Percentiles rank a stretch among this genome's conserved stretches.
phyloP scores from a whole-genome alignment of 2,888 invertebrate genomes.

The Sarcophaga subvicina region DNA sequence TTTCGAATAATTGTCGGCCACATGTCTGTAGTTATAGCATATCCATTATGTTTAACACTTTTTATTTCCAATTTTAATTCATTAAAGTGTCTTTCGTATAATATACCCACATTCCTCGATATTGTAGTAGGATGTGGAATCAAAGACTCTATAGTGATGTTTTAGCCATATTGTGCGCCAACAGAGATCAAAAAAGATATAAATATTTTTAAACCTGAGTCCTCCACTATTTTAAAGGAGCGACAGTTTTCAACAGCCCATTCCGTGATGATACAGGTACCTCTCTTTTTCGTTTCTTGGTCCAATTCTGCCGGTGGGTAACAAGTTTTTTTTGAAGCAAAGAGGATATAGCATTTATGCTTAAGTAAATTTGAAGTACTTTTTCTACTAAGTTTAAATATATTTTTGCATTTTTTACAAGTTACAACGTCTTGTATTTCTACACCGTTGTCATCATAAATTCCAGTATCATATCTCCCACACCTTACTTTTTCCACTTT shows the following conservation, averaged over 20 bases:
- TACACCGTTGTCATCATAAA: conserved; percentile 13
- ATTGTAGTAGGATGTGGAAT: too few species aligned
- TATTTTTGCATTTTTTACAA: conserved; percentile 14
- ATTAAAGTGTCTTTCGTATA: too few species aligned
- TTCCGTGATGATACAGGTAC: conserved; percentile 17
- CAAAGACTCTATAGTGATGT: too few species aligned
- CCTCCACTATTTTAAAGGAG: conserved; percentile 58
- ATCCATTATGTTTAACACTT: too few species aligned
- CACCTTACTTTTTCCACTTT: conserved; percentile 21
- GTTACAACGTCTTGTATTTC: conserved; percentile 16
- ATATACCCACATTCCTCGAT: too few species aligned
- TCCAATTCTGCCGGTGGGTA: conserved; percentile 7
- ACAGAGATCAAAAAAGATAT: background rate
- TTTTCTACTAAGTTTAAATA: conserved; percentile 14
- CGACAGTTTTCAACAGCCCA: conserved; percentile 61
- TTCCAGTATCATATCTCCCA: conserved; percentile 10
- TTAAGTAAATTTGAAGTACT: conserved; percentile 11
- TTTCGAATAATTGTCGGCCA: too few species aligned
- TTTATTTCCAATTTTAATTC: too few species aligned
- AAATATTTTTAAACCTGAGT: conserved; percentile 52
- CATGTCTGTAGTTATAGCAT: too few species aligned
- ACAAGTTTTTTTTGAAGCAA: conserved; percentile 8
- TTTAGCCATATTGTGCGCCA: conserved; percentile 17
- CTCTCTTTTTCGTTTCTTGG: conserved; percentile 41
- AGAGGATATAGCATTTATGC: background rate